phyloP scores from a whole-genome alignment of 2,113 vertebrate genomes.

The Mobula birostris region DNA sequence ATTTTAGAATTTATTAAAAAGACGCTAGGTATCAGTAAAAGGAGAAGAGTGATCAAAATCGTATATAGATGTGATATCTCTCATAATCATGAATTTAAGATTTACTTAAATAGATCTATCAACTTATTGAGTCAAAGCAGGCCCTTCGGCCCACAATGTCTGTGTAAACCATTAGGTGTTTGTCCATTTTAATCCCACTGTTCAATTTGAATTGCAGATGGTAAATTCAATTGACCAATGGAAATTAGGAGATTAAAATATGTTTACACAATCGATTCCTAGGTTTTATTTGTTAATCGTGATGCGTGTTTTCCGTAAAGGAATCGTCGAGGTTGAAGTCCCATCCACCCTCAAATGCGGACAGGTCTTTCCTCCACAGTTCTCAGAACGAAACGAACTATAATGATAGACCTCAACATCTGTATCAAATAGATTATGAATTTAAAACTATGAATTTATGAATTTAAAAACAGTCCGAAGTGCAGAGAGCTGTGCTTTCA shows the following conservation, averaged over 20 bases:
- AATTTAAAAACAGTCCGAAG: background rate
- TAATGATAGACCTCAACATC: background rate
- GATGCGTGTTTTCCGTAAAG: background rate
- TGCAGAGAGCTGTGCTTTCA: background rate
- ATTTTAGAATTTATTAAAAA: background rate
- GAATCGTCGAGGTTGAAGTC: too few relatives aligned
- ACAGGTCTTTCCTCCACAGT: background rate
- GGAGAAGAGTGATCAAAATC: background rate
- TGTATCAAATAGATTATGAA: background rate
- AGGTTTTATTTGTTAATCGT: too few relatives aligned
- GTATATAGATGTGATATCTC: background rate
- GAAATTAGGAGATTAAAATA: too few relatives aligned
- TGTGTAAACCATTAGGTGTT: too few relatives aligned
- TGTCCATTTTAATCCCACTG: too few relatives aligned
- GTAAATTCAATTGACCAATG: too few relatives aligned
- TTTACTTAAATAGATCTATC: background rate
- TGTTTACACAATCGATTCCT: too few relatives aligned
- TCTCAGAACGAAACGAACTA: background rate
- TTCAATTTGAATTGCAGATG: too few relatives aligned
- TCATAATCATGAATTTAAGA: background rate
- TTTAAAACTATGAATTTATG: background rate
- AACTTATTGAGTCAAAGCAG: too few relatives aligned
- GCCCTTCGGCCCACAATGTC: too few relatives aligned
- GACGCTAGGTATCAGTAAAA: background rate
- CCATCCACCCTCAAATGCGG: too few relatives aligned